phyloP scores from a whole-genome alignment of 2,888 invertebrate genomes.

The Drosophila conformis region DNA sequence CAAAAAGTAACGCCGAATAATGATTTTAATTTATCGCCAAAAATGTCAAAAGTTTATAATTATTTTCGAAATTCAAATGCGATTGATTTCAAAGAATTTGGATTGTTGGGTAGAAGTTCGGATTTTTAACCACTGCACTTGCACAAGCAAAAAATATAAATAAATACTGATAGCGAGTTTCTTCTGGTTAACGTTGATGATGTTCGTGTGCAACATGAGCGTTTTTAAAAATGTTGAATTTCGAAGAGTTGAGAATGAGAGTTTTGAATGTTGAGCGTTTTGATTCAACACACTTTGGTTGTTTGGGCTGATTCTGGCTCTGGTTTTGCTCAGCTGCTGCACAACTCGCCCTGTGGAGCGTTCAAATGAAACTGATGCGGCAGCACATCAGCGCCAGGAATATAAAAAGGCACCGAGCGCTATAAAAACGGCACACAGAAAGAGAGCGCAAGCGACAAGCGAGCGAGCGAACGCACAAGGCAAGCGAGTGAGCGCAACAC shows the following conservation, averaged over 20 bases:
- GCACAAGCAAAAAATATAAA: slow-evolving; percentile 52
- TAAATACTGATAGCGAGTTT: slow-evolving; percentile 26
- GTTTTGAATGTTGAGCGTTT: slow-evolving; percentile 24
- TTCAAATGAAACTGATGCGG: slow-evolving; percentile 77
- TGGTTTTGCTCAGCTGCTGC: slow-evolving; percentile 33
- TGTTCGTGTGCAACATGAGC: slow-evolving; percentile 40
- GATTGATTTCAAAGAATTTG: slow-evolving; percentile 3
- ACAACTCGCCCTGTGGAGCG: slow-evolving; percentile 68
- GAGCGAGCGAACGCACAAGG: slow-evolving; percentile 7
- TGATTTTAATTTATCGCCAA: slow-evolving; percentile 11
- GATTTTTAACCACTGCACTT: slow-evolving; percentile 49
- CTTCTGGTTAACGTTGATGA: slow-evolving; percentile 21
- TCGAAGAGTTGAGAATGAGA: slow-evolving; percentile 22
- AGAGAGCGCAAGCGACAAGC: slow-evolving; percentile 19
- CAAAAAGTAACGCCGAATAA: slow-evolving; percentile 4
- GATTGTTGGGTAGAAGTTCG: slow-evolving; percentile 2
- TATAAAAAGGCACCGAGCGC: slow-evolving; percentile 51
- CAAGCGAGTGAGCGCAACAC: slow-evolving; percentile 4
- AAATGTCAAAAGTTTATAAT: slow-evolving; percentile 7
- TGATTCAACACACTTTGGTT: slow-evolving; percentile 14
- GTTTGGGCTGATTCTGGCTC: slow-evolving; percentile 18
- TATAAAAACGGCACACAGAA: slow-evolving; percentile 29
- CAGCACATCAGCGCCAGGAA: slow-evolving; percentile 56
- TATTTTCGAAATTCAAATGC: slow-evolving; percentile 1
- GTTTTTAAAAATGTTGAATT: slow-evolving; percentile 29